A percentile compares a stretch with the other conserved stretches of the same genome.
Evolutionary conservation across 2,888 invertebrate species (phyloP).

Genomic region (Tetragonisca angustula): DNA sequence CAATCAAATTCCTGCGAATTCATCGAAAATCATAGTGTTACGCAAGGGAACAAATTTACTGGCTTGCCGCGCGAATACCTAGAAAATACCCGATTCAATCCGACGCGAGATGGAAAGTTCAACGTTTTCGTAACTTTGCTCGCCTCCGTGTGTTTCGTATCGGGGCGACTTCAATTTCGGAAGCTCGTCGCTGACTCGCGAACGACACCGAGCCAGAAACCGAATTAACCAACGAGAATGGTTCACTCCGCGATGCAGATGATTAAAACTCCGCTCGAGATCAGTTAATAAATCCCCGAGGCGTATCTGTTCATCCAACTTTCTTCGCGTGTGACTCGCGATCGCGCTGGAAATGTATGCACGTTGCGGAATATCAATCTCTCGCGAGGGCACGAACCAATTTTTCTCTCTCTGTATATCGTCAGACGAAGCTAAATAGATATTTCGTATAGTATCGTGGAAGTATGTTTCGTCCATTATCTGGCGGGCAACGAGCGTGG

Average conservation of each 20-base stretch:
- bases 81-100: neutral
- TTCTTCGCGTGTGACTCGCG: neutral
- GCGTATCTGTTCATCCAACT: slow-evolving; percentile 3
- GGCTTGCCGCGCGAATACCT: neutral
- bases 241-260: neutral
- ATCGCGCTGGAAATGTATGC: neutral
- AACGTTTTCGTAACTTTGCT: slow-evolving; percentile 24
- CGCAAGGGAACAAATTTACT: neutral
- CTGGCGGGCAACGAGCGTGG: neutral
- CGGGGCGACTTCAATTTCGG: neutral
- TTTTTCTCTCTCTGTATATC: neutral
- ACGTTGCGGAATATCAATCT: slow-evolving; percentile 12
- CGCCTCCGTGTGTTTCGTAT: neutral
- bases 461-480: neutral
- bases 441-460: neutral
- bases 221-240: slow-evolving; percentile 19
- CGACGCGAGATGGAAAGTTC: neutral
- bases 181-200: neutral
- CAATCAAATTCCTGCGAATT: neutral
- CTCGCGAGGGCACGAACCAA: neutral
- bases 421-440: neutral
- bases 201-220: neutral
- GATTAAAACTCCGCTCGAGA: slow-evolving; percentile 28
- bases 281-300: slow-evolving; percentile 18
- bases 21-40: neutral